Evolutionary conservation across 1,140 invertebrate species (phyloP).

Genomic region (Lepidurus couesii): DNA sequence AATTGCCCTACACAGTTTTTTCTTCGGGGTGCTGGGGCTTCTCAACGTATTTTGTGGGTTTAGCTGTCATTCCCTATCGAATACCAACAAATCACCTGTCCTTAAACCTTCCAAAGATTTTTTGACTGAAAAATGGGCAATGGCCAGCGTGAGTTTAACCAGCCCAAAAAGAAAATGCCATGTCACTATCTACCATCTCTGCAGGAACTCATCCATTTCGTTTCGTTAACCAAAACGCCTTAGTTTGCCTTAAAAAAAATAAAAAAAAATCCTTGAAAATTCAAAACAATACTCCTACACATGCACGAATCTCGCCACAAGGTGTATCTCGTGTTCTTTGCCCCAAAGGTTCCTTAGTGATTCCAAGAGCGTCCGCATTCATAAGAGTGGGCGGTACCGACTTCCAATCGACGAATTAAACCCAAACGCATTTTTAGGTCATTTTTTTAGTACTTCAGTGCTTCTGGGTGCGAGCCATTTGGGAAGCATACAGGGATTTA

Average conservation of each 20-base stretch:
- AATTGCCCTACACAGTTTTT: background rate
- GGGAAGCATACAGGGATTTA: background rate
- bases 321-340: background rate
- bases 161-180: background rate
- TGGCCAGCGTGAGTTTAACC: background rate
- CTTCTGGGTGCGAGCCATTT: background rate
- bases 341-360: background rate
- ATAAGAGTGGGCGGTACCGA: background rate
- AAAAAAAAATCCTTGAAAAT: too few species aligned
- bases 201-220: background rate
- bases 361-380: background rate
- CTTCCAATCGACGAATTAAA: background rate
- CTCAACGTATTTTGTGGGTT: background rate
- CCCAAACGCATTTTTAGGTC: background rate
- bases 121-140: background rate
- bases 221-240: too few species aligned
- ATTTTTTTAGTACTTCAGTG: background rate
- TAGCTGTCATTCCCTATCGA: background rate
- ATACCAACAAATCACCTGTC: conserved; percentile 11
- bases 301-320: background rate
- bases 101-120: background rate
- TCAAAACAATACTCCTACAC: background rate
- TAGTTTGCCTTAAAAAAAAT: too few species aligned
- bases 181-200: background rate
- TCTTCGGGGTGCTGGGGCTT: background rate